Evolutionary conservation across 2,888 invertebrate species (phyloP), one percentile per base, ranked within the genome.

Genomic region (Cistogaster globosa): DNA sequence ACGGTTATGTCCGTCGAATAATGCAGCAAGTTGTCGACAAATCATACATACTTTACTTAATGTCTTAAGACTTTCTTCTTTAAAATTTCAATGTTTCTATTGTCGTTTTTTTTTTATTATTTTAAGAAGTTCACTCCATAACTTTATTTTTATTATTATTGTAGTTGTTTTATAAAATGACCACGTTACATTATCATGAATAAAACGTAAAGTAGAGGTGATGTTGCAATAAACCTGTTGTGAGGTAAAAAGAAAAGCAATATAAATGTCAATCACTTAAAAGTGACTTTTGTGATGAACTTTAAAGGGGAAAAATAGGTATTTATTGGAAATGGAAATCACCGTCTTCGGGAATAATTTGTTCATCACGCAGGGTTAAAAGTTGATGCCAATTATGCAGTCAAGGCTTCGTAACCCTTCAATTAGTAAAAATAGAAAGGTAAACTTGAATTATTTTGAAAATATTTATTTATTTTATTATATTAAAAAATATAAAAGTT

Each of bases 101-200:
- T 60, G 45, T 32, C 6, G 32, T 32, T 32, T 32, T 32, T 32
- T 8, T 32, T 32, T 32, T 53, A n/a, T n/a, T 81, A 75, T 86
- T 22, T 53, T 42, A 32, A 87, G 84, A 88, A 88, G 90, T 91
- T 91, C 91, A 91, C 89, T 91, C 91, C 91, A 90, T 90, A 89
- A 91, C 88, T 90, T 88, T 89, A 90, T 90, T 91, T 91, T 90
- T 87, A 87, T 88, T 88, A 89, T 91, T 89, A 83, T 87, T 87
- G 87, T 87, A 88, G 87, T 80, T 82, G 86, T 84, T 86, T 62
- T 63, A 62, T 32, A 57, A 83, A 79, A 79, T 69, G 80, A 57
- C 53, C 53, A 18, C 67, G 58, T 68, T 60, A 74, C 58, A 53
- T n/a, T n/a, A n/a, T n/a, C n/a, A n/a, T n/a, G n/a, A n/a, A n/a